Conservation (phyloP, 2,888 invertebrate species). For the Petrophora chlorosata region DNA sequence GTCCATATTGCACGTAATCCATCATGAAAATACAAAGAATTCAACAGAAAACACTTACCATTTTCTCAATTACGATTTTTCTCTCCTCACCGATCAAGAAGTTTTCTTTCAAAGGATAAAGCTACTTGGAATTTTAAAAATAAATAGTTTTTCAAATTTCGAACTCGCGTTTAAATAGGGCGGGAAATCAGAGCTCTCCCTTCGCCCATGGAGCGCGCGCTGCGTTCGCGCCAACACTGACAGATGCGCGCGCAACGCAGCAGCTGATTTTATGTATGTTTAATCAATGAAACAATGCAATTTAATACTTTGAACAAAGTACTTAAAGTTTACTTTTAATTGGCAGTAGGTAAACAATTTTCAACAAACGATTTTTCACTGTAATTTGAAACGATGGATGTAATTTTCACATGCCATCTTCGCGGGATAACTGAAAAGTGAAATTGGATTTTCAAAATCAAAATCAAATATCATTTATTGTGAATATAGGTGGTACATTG, state of each 20-base stretch:
- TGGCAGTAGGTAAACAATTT: background rate
- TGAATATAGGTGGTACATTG: too few relatives aligned
- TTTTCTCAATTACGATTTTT: conserved; percentile 1
- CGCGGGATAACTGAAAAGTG: too few relatives aligned
- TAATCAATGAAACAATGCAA: conserved; percentile 33
- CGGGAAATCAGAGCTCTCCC: conserved; percentile 42
- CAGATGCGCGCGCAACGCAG: conserved; percentile 54
- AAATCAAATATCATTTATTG: too few relatives aligned
- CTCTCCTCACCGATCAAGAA: conserved; percentile 1
- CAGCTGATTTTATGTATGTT: conserved; percentile 61
- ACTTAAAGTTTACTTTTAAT: conserved; percentile 11
- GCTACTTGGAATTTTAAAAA: too few relatives aligned
- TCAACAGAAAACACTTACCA: conserved; percentile 11
- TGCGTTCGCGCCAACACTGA: conserved; percentile 69
- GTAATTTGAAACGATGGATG: too few relatives aligned
- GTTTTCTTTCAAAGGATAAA: background rate
- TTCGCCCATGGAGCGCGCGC: conserved; percentile 42
- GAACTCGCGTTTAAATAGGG: conserved; percentile 39
- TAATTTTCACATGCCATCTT: too few relatives aligned
- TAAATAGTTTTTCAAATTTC: conserved; percentile 26
- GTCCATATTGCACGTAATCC: too few relatives aligned
- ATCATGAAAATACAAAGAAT: too few relatives aligned
- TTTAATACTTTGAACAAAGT: conserved; percentile 27
- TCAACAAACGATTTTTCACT: background rate
- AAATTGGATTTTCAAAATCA: too few relatives aligned